phyloP scores from a whole-genome alignment of 2,113 vertebrate genomes.

The Capricornis sumatraensis region DNA sequence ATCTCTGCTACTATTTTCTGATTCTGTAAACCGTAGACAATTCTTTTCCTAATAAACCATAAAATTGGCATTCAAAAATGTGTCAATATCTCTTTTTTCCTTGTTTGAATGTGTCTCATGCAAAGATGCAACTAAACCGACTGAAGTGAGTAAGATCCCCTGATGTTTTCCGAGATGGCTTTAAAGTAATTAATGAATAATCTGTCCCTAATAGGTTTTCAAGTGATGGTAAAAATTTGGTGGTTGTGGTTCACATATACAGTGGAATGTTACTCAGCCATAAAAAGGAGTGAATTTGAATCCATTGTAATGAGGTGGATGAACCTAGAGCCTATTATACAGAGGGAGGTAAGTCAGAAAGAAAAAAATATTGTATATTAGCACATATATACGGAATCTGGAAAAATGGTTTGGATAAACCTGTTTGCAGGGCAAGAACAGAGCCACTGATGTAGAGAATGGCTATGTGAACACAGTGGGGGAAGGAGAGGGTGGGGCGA shows the following conservation, averaged over 20 bases:
- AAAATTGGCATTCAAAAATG: not conserved
- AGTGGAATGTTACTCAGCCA: not conserved
- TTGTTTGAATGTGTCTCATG: not conserved
- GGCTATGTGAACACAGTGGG: not conserved
- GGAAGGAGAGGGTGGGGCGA: not conserved
- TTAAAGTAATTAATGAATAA: not conserved
- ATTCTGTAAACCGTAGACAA: not conserved
- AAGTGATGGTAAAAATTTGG: not conserved
- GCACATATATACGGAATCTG: not conserved
- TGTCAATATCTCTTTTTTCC: not conserved
- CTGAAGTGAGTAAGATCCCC: not conserved
- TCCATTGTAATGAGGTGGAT: not conserved
- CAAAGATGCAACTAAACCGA: not conserved
- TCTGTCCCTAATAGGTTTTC: not conserved
- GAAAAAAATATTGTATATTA: not conserved
- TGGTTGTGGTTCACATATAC: not conserved
- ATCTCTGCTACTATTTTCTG: not conserved
- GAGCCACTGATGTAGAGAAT: fast-evolving
- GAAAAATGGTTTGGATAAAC: not conserved
- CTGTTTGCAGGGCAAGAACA: not conserved
- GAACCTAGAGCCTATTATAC: not conserved
- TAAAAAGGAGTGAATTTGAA: not conserved
- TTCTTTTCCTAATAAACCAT: slow-evolving; percentile 39
- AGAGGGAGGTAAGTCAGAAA: not conserved
- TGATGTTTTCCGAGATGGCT: not conserved